Conservation (phyloP, 2,797 vertebrate genomes). For the Cryptoblepharus egeriae region DNA sequence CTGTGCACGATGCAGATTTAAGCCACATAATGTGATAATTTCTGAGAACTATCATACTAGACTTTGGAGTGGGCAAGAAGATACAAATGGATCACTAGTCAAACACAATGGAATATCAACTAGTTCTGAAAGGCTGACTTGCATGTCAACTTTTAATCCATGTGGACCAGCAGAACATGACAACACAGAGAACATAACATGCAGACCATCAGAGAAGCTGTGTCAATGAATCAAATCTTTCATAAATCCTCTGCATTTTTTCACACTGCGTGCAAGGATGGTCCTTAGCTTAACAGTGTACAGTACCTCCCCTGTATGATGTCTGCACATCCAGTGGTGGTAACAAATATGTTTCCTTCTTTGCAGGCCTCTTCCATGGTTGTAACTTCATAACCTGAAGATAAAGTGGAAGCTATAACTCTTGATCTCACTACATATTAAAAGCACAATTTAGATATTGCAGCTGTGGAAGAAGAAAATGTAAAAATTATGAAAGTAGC, state of each 20-base stretch:
- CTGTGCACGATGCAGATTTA: background rate
- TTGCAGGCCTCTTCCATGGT: slow-evolving; percentile 97
- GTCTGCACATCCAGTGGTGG: slow-evolving; percentile 94
- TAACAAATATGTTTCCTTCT: slow-evolving; percentile 98
- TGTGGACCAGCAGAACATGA: background rate
- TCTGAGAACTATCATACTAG: background rate
- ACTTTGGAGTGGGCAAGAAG: too few relatives aligned
- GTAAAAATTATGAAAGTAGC: background rate
- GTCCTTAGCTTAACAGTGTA: background rate
- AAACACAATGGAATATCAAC: background rate
- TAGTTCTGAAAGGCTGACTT: background rate
- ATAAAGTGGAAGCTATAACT: background rate
- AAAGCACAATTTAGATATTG: background rate
- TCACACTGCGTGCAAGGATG: background rate
- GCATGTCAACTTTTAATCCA: background rate
- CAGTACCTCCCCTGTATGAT: slow-evolving; percentile 91
- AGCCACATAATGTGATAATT: background rate
- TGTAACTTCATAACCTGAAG: slow-evolving; percentile 94
- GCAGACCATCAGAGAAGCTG: background rate
- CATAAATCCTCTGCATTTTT: background rate
- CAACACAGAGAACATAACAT: background rate
- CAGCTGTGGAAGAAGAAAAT: too few relatives aligned
- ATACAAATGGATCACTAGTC: background rate
- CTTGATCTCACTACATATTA: background rate
- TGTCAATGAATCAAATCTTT: background rate